A percentile compares a stretch with the other conserved stretches of the same genome.
Evolutionary conservation across 2,888 invertebrate genomes (phyloP).

Genomic region (Chaetogeoica ovagalla): DNA sequence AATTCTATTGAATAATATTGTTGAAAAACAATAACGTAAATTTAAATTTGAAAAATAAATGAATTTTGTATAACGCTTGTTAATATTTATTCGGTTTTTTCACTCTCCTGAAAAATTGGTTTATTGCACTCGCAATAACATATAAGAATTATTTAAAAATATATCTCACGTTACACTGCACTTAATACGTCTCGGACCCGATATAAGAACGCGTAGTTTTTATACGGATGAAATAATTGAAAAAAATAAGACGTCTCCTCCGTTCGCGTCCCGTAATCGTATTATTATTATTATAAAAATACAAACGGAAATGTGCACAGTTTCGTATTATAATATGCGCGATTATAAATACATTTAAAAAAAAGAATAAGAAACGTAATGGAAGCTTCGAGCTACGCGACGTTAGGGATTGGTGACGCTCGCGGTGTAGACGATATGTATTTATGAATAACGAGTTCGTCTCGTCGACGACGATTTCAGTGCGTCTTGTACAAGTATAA

Average conservation of each 20-base stretch:
- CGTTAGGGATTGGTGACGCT: neutral
- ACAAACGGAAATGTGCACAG: slow-evolving; percentile 1
- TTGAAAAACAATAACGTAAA: no score
- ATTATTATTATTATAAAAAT: neutral
- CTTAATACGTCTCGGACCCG: neutral
- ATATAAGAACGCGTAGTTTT: neutral
- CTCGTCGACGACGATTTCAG: neutral
- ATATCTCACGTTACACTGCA: no score
- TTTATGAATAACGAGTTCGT: slow-evolving; percentile 23
- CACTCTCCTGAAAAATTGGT: no score
- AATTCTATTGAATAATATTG: no score
- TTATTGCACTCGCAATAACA: no score
- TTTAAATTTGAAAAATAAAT: no score
- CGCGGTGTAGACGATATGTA: slow-evolving; percentile 5
- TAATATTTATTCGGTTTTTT: no score
- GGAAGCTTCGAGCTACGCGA: neutral
- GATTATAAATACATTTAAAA: slow-evolving; percentile 36
- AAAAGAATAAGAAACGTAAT: no score
- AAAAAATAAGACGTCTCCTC: slow-evolving; percentile 8
- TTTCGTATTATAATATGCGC: slow-evolving; percentile 6
- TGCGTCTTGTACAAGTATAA: no score
- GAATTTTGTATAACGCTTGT: no score
- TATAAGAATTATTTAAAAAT: no score
- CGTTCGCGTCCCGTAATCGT: neutral
- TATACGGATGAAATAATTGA: neutral